A percentile compares a stretch with the other conserved stretches of the same genome.
phyloP scores from a whole-genome alignment of 2,113 vertebrate species.

The Talpa occidentalis region DNA sequence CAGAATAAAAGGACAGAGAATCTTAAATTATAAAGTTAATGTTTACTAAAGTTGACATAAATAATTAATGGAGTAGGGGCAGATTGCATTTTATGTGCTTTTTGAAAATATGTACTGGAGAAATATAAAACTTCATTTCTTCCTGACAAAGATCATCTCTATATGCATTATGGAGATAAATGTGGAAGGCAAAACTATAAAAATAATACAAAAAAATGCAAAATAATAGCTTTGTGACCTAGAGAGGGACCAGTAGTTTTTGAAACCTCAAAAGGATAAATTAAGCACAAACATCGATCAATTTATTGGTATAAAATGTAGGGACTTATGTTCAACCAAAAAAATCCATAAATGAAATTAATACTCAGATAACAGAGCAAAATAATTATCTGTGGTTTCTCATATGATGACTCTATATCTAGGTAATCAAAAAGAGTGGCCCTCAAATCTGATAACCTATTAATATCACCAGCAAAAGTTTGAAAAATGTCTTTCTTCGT shows the following conservation, averaged over 20 bases:
- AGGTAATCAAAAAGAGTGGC: neutral
- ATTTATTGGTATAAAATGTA: neutral
- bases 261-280: neutral
- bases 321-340: neutral
- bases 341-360: neutral
- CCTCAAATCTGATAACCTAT: neutral
- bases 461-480: neutral
- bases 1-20: neutral
- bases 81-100: neutral
- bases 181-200: constrained; percentile 1
- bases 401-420: neutral
- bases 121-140: neutral
- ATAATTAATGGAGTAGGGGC: neutral
- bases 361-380: constrained; percentile 10
- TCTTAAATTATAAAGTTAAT: neutral
- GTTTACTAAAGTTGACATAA: neutral
- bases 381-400: neutral
- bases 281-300: neutral
- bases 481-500: neutral
- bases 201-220: neutral
- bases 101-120: neutral
- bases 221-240: neutral
- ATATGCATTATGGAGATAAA: neutral
- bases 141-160: neutral
- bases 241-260: neutral